A percentile compares a stretch with the other conserved stretches of the same genome.
phyloP scores from a whole-genome alignment of 2,888 invertebrate species.

The Willowsia nigromaculata region DNA sequence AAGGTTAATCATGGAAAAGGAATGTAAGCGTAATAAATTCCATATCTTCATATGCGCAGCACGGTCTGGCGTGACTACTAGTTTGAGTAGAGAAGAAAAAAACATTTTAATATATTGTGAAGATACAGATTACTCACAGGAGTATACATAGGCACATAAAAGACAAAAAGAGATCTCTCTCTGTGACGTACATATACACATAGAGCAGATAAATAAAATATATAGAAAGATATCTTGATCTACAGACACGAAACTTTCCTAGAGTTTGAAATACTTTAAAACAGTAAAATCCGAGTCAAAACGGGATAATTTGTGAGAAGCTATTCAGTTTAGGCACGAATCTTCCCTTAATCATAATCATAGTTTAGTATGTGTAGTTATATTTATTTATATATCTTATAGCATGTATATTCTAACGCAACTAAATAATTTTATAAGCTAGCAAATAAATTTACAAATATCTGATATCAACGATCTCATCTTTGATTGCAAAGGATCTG shows the following conservation, averaged over 20 bases:
- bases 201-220: slow-evolving; percentile 21
- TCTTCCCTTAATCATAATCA: background rate
- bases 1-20: no score
- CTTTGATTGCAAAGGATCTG: slow-evolving; percentile 10
- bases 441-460: background rate
- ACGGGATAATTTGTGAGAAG: slow-evolving; percentile 3
- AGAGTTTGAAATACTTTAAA: slow-evolving; percentile 40
- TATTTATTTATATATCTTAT: background rate
- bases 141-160: background rate
- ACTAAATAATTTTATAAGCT: background rate
- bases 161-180: background rate
- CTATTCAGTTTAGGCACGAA: background rate
- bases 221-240: slow-evolving; percentile 29
- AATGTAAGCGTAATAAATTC: no score
- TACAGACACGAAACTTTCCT: slow-evolving; percentile 22
- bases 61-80: background rate
- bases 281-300: slow-evolving; percentile 11
- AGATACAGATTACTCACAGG: background rate
- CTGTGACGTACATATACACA: slow-evolving; percentile 1
- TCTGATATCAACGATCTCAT: slow-evolving; percentile 7
- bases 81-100: background rate
- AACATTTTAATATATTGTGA: background rate
- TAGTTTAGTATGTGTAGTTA: slow-evolving; percentile 2
- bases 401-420: slow-evolving; percentile 4
- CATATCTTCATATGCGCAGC: no score